Conservation (phyloP, 2,113 vertebrate species). For the Camelus bactrianus region DNA sequence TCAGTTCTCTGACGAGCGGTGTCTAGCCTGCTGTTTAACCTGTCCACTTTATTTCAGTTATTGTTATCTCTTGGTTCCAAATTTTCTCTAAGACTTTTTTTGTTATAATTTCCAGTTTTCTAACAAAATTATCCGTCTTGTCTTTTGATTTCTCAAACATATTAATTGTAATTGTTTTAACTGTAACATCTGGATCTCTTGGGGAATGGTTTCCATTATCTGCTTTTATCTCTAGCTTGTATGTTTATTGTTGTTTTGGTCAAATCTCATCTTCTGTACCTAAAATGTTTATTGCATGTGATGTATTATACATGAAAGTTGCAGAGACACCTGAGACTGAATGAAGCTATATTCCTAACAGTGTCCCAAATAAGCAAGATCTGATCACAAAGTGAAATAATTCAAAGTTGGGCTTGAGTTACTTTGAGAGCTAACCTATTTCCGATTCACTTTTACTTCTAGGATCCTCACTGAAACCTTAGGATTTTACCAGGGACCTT, state of each 20-base stretch:
- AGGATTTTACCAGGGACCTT: neutral
- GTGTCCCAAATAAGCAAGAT: neutral
- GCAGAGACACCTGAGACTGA: neutral
- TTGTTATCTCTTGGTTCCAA: neutral
- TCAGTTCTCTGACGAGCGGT: neutral
- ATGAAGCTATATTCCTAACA: neutral
- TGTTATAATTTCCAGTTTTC: neutral
- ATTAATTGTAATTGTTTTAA: neutral
- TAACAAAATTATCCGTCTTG: neutral
- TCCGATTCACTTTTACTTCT: neutral
- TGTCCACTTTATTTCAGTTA: neutral
- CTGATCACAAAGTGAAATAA: neutral
- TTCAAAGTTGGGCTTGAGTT: neutral
- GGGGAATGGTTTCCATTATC: neutral
- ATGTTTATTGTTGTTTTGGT: neutral
- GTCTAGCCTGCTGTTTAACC: neutral
- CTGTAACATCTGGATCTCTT: neutral
- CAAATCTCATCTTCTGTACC: neutral
- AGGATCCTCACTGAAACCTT: neutral
- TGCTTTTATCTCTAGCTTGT: neutral
- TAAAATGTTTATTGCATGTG: neutral
- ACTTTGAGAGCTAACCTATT: rapidly evolving
- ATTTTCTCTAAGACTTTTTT: neutral
- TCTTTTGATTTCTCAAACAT: neutral
- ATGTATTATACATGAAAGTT: neutral